These are phyloP conservation scores for Pollimyrus isidori DNA, from an alignment of 2,113 vertebrate genomes.

Conservation along the genomic window DNA sequence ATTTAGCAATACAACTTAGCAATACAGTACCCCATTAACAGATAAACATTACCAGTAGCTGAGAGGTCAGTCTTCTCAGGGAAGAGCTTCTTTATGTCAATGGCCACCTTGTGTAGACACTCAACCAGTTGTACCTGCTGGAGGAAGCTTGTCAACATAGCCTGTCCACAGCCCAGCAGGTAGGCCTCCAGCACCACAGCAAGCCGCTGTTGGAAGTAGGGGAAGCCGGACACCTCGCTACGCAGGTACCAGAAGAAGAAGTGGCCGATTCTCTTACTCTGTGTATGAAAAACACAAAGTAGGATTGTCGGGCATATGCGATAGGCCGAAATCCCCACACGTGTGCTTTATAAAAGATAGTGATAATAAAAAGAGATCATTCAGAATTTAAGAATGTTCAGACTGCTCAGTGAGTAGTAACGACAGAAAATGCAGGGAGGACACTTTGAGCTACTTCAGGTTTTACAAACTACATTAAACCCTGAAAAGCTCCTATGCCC, in stretches of 20 bases:
- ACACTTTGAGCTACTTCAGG: background rate
- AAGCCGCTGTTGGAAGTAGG: conserved; percentile 62
- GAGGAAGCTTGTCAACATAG: conserved; percentile 52
- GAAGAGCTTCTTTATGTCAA: conserved; percentile 50
- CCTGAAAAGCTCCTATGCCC: background rate
- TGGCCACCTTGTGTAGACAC: conserved; percentile 48
- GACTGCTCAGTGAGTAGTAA: background rate
- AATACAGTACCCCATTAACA: background rate
- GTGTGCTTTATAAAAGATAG: background rate
- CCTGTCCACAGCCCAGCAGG: conserved; percentile 61
- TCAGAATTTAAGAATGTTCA: background rate
- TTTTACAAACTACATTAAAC: background rate
- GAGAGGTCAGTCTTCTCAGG: conserved; percentile 56
- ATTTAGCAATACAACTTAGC: background rate
- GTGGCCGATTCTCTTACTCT: conserved; percentile 71
- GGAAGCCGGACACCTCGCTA: conserved; percentile 60
- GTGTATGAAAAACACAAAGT: conserved; percentile 17
- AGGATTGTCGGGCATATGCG: background rate
- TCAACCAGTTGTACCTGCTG: conserved; percentile 58
- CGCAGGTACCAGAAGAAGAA: conserved; percentile 71
- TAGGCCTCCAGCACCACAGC: conserved; percentile 66
- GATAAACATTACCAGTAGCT: conserved; percentile 42
- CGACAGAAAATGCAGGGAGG: background rate
- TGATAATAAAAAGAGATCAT: no score
- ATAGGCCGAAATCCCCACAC: background rate